These are phyloP conservation scores for Nomada fucata DNA, from an alignment of 2,888 invertebrate species.

Conservation along the genomic window DNA sequence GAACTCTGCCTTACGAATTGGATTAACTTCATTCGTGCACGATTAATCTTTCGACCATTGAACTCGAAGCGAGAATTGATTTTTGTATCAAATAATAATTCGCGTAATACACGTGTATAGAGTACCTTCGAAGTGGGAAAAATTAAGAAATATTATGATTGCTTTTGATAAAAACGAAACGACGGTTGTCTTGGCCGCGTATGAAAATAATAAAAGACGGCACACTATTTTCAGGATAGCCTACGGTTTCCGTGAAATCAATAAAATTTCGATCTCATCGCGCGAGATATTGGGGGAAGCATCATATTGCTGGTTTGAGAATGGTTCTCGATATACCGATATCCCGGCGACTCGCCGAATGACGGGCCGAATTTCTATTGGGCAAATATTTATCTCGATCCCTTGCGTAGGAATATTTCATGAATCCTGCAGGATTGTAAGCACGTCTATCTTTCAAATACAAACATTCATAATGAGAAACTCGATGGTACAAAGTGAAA, in stretches of 20 bases:
- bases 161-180: too few relatives aligned
- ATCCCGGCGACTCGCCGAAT: constrained; percentile 23
- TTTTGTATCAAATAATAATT: too few relatives aligned
- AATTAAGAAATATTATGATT: too few relatives aligned
- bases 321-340: constrained; percentile 12
- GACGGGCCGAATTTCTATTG: constrained; percentile 20
- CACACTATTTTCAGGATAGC: background rate
- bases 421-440: constrained; percentile 2
- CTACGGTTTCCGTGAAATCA: background rate
- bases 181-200: too few relatives aligned
- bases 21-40: too few relatives aligned
- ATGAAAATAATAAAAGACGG: too few relatives aligned
- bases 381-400: constrained; percentile 42
- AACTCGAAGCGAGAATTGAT: too few relatives aligned
- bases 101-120: too few relatives aligned
- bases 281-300: background rate
- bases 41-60: too few relatives aligned
- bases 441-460: constrained; percentile 27
- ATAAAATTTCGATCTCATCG: background rate
- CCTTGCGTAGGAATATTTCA: constrained; percentile 29
- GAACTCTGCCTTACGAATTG: too few relatives aligned
- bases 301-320: constrained; percentile 22
- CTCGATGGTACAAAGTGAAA: background rate
- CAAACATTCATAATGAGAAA: constrained; percentile 28
- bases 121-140: too few relatives aligned